Conservation (phyloP, 2,113 vertebrate species). For the Acrocephalus arundinaceus region DNA sequence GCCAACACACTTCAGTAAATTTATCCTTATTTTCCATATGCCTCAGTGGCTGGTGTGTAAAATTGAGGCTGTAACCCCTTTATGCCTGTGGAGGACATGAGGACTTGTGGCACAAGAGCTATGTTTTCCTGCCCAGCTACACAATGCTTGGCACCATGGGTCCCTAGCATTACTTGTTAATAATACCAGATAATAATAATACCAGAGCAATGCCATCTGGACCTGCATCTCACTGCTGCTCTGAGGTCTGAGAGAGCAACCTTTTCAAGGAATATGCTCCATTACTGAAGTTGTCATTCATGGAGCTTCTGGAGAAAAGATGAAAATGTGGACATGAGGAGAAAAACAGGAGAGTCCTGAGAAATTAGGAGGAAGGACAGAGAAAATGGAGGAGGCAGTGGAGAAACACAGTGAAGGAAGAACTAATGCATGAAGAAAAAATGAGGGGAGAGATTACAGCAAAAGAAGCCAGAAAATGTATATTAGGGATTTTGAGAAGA, state of each 20-base stretch:
- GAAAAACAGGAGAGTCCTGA: not conserved
- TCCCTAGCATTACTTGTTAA: not conserved
- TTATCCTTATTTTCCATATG: not conserved
- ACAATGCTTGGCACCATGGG: accelerated
- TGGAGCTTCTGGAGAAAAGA: not conserved
- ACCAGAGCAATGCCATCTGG: not conserved
- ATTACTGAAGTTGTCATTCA: not conserved
- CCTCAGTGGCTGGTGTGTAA: not conserved
- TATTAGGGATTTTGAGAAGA: not conserved
- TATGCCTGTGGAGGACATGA: accelerated
- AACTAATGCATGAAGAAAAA: not conserved
- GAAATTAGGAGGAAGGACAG: not conserved
- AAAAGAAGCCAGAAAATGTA: constrained; percentile 3
- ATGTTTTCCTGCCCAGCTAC: not conserved
- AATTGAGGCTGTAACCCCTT: not conserved
- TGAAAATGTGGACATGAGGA: not conserved
- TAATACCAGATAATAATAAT: not conserved
- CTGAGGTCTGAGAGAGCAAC: accelerated
- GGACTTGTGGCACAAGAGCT: not conserved
- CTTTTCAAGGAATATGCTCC: not conserved
- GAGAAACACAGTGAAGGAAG: not conserved
- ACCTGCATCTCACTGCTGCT: not conserved
- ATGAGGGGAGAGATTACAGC: not conserved
- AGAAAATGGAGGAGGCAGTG: not conserved
- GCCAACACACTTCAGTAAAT: not conserved